A percentile compares a stretch with the other conserved stretches of the same genome.
Conservation (phyloP, 2,797 vertebrate species). For the Atherinosoma microstoma region DNA sequence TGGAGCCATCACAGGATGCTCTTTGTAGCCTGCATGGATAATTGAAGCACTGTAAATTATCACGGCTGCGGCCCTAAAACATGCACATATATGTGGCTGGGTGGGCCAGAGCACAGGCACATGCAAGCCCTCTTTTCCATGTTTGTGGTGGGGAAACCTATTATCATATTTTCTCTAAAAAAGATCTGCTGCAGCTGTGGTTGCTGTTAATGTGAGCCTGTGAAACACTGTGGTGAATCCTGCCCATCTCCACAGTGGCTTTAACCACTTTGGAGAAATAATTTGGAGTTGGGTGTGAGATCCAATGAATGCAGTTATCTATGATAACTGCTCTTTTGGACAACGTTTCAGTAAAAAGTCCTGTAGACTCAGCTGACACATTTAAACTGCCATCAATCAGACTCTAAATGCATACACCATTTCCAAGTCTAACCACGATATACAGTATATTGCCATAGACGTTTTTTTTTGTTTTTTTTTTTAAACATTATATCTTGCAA, state of each 20-base stretch:
- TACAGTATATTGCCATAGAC: constrained; percentile 4
- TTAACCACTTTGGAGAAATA: constrained; percentile 70
- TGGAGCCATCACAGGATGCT: constrained; percentile 20
- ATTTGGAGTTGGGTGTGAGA: constrained; percentile 74
- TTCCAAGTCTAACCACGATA: constrained; percentile 25
- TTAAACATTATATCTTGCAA: constrained; percentile 1
- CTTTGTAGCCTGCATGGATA: constrained; percentile 21
- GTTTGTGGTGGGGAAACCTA: constrained; percentile 70
- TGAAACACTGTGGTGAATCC: constrained; percentile 52
- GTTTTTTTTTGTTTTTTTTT: constrained; percentile 1
- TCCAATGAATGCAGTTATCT: constrained; percentile 48
- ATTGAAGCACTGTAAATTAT: constrained; percentile 39
- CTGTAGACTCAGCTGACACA: constrained; percentile 19
- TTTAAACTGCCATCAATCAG: constrained; percentile 14
- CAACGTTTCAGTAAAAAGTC: constrained; percentile 47
- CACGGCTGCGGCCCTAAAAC: constrained; percentile 24
- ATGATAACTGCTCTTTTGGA: constrained; percentile 56
- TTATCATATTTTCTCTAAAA: constrained; percentile 71
- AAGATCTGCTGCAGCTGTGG: constrained; percentile 52
- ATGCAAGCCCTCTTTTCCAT: constrained; percentile 34
- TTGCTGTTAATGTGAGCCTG: constrained; percentile 52
- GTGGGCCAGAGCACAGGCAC: constrained; percentile 34
- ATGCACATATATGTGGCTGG: constrained; percentile 53
- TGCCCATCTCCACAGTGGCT: constrained; percentile 65
- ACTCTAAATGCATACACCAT: constrained; percentile 14